These are phyloP conservation scores for Musca vetustissima DNA, from an alignment of 1,140 invertebrate species.

Conservation along the genomic window DNA sequence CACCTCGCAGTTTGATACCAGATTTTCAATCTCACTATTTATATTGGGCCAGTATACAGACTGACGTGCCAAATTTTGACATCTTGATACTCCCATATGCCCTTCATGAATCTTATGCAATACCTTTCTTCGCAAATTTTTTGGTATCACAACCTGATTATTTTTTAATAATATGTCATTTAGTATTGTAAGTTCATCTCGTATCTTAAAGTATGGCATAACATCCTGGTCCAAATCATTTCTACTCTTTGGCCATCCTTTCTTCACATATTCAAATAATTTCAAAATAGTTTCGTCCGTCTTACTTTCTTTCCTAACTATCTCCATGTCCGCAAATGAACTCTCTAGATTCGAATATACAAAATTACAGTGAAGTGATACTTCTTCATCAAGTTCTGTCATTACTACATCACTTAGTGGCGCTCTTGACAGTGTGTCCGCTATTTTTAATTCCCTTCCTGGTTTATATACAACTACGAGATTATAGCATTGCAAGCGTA, in stretches of 20 bases:
- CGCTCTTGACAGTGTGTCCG: constrained; percentile 6
- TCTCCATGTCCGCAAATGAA: constrained; percentile 36
- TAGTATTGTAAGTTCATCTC: too few species aligned
- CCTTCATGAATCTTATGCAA: too few species aligned
- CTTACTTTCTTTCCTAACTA: constrained; percentile 27
- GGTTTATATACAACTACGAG: constrained; percentile 51
- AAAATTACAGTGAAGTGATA: constrained; percentile 32
- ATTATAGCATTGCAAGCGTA: constrained; percentile 53
- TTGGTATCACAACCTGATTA: too few species aligned
- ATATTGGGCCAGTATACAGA: too few species aligned
- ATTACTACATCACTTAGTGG: background rate
- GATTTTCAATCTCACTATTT: too few species aligned
- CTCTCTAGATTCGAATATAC: constrained; percentile 33
- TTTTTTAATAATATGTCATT: too few species aligned
- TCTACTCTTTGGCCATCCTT: constrained; percentile 45
- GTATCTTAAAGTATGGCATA: constrained; percentile 18
- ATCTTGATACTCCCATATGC: too few species aligned
- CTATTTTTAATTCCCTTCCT: constrained; percentile 12
- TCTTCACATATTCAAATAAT: constrained; percentile 36
- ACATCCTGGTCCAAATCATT: constrained; percentile 11
- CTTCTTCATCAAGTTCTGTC: constrained; percentile 31
- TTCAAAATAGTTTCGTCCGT: constrained; percentile 36
- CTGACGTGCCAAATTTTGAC: too few species aligned
- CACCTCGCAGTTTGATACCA: too few species aligned
- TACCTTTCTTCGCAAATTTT: too few species aligned